These are phyloP conservation scores for Pandemis corylana DNA, from an alignment of 2,888 invertebrate species.

Conservation along the genomic window DNA sequence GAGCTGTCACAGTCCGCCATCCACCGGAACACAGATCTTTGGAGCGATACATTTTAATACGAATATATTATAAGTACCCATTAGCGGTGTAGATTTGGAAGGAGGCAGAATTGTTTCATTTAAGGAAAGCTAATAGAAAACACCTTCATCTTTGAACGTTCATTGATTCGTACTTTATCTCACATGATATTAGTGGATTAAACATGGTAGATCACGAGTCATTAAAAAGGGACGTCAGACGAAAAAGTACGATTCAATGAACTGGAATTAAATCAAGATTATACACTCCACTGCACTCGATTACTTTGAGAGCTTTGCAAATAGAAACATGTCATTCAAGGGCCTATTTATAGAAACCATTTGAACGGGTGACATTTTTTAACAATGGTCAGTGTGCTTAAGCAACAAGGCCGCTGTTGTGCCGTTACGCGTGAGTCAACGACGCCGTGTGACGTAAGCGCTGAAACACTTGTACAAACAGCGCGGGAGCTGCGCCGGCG, in stretches of 20 bases:
- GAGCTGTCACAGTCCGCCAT: slow-evolving; percentile 46
- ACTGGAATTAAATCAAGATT: background rate
- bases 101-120: background rate
- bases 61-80: background rate
- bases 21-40: slow-evolving; percentile 55
- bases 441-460: slow-evolving; percentile 56
- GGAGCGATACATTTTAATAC: slow-evolving; percentile 59
- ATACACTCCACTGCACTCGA: background rate
- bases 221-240: background rate
- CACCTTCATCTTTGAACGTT: background rate
- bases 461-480: slow-evolving; percentile 63
- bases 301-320: slow-evolving; percentile 11
- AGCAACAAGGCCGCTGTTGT: slow-evolving; percentile 45
- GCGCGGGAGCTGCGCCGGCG: slow-evolving; percentile 8
- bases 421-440: slow-evolving; percentile 60
- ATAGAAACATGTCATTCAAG: slow-evolving; percentile 3
- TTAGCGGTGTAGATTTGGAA: background rate
- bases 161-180: background rate
- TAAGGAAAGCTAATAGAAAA: background rate
- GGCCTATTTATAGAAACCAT: slow-evolving; percentile 13
- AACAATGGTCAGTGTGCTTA: slow-evolving; percentile 33
- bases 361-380: slow-evolving; percentile 21
- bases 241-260: background rate
- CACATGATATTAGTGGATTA: background rate
- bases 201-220: background rate